These are phyloP conservation scores for Auanema sp. DNA, from an alignment of 2,888 invertebrate genomes.

Conservation along the genomic window DNA sequence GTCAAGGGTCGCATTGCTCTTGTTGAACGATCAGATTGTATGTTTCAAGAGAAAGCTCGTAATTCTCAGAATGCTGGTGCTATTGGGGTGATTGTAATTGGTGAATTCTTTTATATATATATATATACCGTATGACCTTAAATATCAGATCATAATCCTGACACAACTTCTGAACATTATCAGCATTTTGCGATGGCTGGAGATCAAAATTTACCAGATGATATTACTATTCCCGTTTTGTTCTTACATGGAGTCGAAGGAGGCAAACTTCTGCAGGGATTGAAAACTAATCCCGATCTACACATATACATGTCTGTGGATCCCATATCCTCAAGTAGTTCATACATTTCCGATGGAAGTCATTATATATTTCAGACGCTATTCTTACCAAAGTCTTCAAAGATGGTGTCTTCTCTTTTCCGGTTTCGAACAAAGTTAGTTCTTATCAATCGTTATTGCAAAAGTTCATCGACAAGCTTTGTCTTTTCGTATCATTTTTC, in stretches of 20 bases:
- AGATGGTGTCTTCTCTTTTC: background rate
- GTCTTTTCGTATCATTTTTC: background rate
- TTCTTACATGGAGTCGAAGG: conserved; percentile 52
- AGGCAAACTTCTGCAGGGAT: conserved; percentile 14
- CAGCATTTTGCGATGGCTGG: conserved; percentile 95
- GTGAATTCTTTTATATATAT: conserved; percentile 56
- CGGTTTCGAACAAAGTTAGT: background rate
- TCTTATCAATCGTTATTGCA: background rate
- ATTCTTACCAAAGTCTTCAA: background rate
- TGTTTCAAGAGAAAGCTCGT: conserved; percentile 76
- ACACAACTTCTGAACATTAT: conserved; percentile 76
- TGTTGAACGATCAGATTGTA: conserved; percentile 88
- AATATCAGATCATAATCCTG: conserved; percentile 73
- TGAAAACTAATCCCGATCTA: conserved; percentile 13
- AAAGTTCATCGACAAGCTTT: background rate
- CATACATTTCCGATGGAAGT: background rate
- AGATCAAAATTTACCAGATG: conserved; percentile 74
- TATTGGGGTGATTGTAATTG: conserved; percentile 78
- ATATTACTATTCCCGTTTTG: conserved; percentile 49
- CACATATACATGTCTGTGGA: conserved; percentile 4
- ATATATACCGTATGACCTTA: background rate
- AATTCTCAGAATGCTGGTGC: conserved; percentile 81
- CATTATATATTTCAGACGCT: background rate
- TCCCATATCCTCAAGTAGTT: background rate
- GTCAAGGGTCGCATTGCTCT: conserved; percentile 77